Percentiles rank a stretch among this genome's conserved stretches.
Evolutionary conservation across 2,888 invertebrate species (phyloP).

Genomic region (Euproctis similis): DNA sequence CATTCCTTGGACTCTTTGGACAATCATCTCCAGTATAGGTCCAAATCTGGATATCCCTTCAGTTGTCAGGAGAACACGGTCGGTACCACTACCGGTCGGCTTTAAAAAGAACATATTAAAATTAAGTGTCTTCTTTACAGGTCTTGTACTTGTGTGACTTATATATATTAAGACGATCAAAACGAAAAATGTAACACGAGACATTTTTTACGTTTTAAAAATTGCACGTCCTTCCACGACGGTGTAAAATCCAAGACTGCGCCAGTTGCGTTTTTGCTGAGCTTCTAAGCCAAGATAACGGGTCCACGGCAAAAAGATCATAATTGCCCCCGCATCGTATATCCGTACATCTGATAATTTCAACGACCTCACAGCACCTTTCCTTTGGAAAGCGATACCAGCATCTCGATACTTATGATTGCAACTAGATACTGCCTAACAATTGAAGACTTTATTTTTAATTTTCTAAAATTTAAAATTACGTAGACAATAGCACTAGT

Average conservation of each 20-base stretch:
- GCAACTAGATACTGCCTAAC: too few species aligned
- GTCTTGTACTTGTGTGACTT: constrained; percentile 40
- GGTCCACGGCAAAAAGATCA: constrained; percentile 69
- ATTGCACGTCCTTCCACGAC: constrained; percentile 48
- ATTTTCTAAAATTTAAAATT: too few species aligned
- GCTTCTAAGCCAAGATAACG: constrained; percentile 67
- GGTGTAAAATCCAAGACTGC: constrained; percentile 51
- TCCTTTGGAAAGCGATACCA: constrained; percentile 71
- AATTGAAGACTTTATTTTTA: too few species aligned
- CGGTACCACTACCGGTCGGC: constrained; percentile 44
- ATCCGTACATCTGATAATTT: constrained; percentile 56
- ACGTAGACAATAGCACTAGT: too few species aligned
- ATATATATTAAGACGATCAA: constrained; percentile 42
- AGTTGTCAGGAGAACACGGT: constrained; percentile 48
- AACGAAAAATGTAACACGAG: constrained; percentile 39
- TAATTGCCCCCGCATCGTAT: constrained; percentile 59
- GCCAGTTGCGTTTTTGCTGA: constrained; percentile 52
- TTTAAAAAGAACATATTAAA: constrained; percentile 66
- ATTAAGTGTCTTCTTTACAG: constrained; percentile 59
- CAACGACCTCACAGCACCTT: constrained; percentile 66
- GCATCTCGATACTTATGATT: too few species aligned
- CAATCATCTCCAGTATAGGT: constrained; percentile 79
- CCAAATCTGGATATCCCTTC: constrained; percentile 77
- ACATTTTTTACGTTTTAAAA: constrained; percentile 19
- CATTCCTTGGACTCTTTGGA: constrained; percentile 81